Conservation (phyloP, 1,140 invertebrate species). For the Drosophila neocordata region DNA sequence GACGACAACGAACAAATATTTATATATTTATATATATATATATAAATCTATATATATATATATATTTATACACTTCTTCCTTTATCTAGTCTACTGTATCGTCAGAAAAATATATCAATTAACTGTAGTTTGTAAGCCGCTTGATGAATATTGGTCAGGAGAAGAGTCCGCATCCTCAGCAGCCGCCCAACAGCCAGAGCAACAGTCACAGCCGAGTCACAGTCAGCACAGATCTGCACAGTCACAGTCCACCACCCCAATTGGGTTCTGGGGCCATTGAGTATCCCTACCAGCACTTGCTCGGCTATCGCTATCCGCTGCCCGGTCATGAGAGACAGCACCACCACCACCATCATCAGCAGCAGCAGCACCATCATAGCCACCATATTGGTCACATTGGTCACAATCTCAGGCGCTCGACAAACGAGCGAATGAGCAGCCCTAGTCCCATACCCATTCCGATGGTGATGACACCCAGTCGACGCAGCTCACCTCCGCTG, state of each 20-base stretch:
- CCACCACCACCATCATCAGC: slow-evolving; percentile 17
- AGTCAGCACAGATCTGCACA: neutral
- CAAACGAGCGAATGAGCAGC: slow-evolving; percentile 31
- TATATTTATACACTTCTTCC: slow-evolving; percentile 23
- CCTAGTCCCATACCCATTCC: slow-evolving; percentile 30
- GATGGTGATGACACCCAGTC: slow-evolving; percentile 87
- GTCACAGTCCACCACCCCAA: slow-evolving; percentile 16
- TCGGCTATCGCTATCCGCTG: slow-evolving; percentile 57
- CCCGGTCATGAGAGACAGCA: slow-evolving; percentile 40
- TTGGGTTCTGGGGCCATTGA: slow-evolving; percentile 17
- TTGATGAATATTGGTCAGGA: slow-evolving; percentile 75
- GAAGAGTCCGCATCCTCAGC: slow-evolving; percentile 58
- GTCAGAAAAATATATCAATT: slow-evolving; percentile 45
- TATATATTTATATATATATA: slow-evolving; percentile 6
- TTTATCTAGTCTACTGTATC: slow-evolving; percentile 53
- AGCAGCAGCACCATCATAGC: too few relatives aligned
- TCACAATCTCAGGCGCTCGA: slow-evolving; percentile 9
- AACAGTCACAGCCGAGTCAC: slow-evolving; percentile 9
- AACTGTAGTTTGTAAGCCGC: slow-evolving; percentile 51
- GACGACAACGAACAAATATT: slow-evolving; percentile 17
- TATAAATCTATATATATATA: slow-evolving; percentile 18
- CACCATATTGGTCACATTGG: neutral
- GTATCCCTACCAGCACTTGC: slow-evolving; percentile 36
- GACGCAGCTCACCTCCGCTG: slow-evolving; percentile 85
- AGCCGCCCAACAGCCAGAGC: slow-evolving; percentile 29